These are phyloP conservation scores for Chrysolina americana DNA, from an alignment of 2,888 invertebrate species.

Conservation along the genomic window DNA sequence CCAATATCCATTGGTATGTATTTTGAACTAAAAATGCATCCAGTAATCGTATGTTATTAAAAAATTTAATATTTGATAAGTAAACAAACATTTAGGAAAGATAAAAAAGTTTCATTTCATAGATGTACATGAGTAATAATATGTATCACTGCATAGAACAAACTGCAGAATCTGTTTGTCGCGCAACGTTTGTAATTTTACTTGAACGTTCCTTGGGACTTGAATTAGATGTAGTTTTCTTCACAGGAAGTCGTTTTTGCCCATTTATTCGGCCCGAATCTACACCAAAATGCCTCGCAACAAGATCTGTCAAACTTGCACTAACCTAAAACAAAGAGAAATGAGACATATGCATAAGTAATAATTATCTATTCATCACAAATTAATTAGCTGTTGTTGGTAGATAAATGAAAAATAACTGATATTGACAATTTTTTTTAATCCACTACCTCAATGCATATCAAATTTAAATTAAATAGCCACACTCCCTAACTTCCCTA, in stretches of 20 bases:
- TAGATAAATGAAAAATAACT: too few species aligned
- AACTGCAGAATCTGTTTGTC: conserved; percentile 46
- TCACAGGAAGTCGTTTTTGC: conserved; percentile 78
- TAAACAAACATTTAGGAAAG: not conserved
- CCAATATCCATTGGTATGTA: too few species aligned
- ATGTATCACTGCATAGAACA: conserved; percentile 49
- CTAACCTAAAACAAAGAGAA: conserved; percentile 72
- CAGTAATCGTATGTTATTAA: too few species aligned
- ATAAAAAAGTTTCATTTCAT: not conserved
- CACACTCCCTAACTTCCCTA: too few species aligned
- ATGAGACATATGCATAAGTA: not conserved
- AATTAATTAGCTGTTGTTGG: not conserved
- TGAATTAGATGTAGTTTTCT: conserved; percentile 76
- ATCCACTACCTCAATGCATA: too few species aligned
- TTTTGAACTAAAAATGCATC: too few species aligned
- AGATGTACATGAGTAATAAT: not conserved
- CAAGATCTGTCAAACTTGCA: conserved; percentile 78
- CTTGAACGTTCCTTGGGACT: conserved; percentile 28
- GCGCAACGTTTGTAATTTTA: conserved; percentile 27
- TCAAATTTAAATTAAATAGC: too few species aligned
- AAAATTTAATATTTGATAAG: too few species aligned
- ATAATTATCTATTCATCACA: not conserved
- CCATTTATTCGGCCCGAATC: conserved; percentile 77
- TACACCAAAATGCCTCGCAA: conserved; percentile 79
- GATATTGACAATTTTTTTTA: too few species aligned